These are phyloP conservation scores for Bostrychus sinensis DNA, from an alignment of 2,113 vertebrate genomes.

Conservation along the genomic window DNA sequence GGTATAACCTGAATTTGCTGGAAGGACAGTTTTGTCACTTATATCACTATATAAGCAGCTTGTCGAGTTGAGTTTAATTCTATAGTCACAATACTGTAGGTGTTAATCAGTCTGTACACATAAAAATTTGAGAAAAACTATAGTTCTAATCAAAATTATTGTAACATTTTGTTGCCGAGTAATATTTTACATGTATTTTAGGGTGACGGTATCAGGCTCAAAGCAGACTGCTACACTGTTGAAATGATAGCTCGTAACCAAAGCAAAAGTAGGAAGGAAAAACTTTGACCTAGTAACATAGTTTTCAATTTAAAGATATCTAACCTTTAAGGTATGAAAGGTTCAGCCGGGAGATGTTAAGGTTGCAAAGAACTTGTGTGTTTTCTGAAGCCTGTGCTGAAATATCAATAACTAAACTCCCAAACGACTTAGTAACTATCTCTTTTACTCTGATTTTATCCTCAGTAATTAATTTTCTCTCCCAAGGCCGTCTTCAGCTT, in stretches of 20 bases:
- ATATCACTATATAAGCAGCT: too few species aligned
- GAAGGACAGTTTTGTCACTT: background rate
- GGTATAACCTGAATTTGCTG: background rate
- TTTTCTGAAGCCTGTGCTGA: constrained; percentile 58
- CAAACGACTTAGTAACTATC: constrained; percentile 70
- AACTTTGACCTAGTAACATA: constrained; percentile 9
- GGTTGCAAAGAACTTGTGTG: constrained; percentile 58
- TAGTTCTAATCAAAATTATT: too few species aligned
- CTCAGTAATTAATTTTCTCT: constrained; percentile 76
- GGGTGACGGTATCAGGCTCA: too few species aligned
- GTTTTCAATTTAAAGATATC: too few species aligned
- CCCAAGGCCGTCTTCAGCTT: constrained; percentile 60
- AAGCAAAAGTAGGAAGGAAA: too few species aligned
- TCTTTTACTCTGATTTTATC: constrained; percentile 73
- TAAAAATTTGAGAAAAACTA: too few species aligned
- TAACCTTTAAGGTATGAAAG: constrained; percentile 43
- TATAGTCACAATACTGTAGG: too few species aligned
- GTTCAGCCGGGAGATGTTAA: constrained; percentile 33
- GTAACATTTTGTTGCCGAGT: too few species aligned
- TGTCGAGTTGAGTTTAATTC: background rate
- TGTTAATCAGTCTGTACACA: too few species aligned
- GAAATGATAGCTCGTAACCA: too few species aligned
- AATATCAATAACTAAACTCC: constrained; percentile 79
- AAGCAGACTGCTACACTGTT: too few species aligned
- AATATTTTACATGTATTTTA: too few species aligned